These are phyloP conservation scores for Ctenodactylus gundi DNA, from an alignment of 2,113 vertebrate species.

Conservation along the genomic window DNA sequence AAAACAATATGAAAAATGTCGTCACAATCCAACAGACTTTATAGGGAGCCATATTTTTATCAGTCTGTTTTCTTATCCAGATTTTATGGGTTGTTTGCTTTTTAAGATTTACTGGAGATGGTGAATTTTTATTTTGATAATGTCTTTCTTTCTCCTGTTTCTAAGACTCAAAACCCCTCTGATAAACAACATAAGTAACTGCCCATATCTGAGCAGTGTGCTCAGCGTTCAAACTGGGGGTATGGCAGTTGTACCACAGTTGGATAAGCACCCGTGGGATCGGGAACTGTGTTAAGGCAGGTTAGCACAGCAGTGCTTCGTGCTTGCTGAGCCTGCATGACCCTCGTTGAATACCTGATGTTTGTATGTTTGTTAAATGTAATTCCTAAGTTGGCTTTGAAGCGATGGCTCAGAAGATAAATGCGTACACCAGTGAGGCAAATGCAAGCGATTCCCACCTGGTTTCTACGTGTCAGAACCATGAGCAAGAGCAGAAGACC, in stretches of 20 bases:
- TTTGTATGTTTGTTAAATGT: not conserved
- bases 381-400: not conserved
- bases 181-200: not conserved
- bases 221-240: not conserved
- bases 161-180: not conserved
- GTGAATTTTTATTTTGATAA: not conserved
- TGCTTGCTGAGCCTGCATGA: not conserved
- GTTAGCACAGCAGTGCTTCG: not conserved
- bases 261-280: not conserved
- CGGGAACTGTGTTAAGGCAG: not conserved
- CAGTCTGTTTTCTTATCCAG: not conserved
- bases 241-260: not conserved
- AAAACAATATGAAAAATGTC: not conserved
- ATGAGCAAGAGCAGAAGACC: not conserved
- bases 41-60: not conserved
- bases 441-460: not conserved
- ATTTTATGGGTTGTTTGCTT: not conserved
- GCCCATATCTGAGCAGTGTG: not conserved
- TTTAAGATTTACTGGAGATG: not conserved
- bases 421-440: not conserved
- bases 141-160: not conserved
- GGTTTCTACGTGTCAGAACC: not conserved
- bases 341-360: not conserved
- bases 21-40: not conserved
- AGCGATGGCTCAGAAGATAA: not conserved